A percentile compares a stretch with the other conserved stretches of the same genome.
Conservation (phyloP, 1,140 invertebrate species). For the Halictus rubicundus region DNA sequence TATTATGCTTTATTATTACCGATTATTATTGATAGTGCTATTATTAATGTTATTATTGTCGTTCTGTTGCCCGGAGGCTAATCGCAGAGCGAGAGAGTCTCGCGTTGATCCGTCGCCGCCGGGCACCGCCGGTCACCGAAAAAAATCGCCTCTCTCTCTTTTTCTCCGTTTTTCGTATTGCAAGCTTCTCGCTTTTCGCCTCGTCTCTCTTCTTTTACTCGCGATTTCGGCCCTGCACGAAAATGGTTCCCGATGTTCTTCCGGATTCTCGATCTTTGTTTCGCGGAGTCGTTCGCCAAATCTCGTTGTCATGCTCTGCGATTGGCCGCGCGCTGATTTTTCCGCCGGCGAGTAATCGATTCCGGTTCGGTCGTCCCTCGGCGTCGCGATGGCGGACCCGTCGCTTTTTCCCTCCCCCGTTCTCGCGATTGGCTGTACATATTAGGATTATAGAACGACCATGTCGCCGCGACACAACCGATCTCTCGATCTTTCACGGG, state of each 20-base stretch:
- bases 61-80: constrained; percentile 64
- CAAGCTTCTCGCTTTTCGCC: constrained; percentile 17
- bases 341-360: background rate
- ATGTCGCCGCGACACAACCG: background rate
- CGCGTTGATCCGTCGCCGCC: constrained; percentile 42
- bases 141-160: constrained; percentile 12
- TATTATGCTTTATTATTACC: constrained; percentile 65
- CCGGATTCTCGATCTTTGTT: no score
- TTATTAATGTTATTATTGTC: constrained; percentile 67
- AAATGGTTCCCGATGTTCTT: no score
- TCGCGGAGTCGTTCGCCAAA: background rate
- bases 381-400: background rate
- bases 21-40: constrained; percentile 62
- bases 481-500: background rate
- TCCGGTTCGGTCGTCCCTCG: background rate
- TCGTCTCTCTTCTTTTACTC: constrained; percentile 32
- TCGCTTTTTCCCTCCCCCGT: constrained; percentile 32
- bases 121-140: background rate
- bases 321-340: background rate
- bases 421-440: constrained; percentile 33
- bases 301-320: background rate
- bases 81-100: constrained; percentile 71
- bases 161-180: constrained; percentile 43
- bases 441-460: constrained; percentile 40
- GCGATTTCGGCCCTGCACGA: no score